Evolutionary conservation across 2,113 vertebrate genomes (phyloP).

Genomic region (Ursus arctos): DNA sequence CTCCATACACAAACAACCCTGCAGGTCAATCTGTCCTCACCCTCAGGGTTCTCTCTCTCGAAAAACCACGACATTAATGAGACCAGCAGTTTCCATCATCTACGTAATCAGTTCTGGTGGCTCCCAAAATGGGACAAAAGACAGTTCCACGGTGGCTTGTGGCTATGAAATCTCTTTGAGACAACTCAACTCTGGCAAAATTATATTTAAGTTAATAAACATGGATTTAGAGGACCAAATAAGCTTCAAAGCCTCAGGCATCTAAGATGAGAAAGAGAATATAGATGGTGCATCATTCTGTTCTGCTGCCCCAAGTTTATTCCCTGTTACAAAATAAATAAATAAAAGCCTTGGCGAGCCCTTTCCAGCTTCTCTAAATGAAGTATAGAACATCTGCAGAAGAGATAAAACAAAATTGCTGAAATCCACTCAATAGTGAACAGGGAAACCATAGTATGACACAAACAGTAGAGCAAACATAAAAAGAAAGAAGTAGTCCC

Average conservation of each 20-base stretch:
- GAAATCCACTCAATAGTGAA: neutral
- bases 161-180: neutral
- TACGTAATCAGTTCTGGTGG: neutral
- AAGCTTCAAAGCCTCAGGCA: neutral
- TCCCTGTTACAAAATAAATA: neutral
- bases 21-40: neutral
- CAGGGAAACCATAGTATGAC: neutral
- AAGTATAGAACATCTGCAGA: neutral
- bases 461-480: neutral
- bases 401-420: neutral
- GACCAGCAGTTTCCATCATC: neutral
- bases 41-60: neutral
- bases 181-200: neutral
- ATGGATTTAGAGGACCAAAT: neutral
- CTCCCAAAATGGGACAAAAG: neutral
- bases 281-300: neutral
- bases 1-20: neutral
- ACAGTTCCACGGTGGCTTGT: neutral
- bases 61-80: neutral
- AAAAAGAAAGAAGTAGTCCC: neutral
- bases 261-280: slow-evolving; percentile 11
- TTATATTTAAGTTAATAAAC: slow-evolving; percentile 59
- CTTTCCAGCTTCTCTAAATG: neutral
- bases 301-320: neutral
- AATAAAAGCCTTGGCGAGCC: neutral